A percentile compares a stretch with the other conserved stretches of the same genome.
Conservation (phyloP, 2,797 vertebrate species). For the Arctocebus calabarensis region DNA sequence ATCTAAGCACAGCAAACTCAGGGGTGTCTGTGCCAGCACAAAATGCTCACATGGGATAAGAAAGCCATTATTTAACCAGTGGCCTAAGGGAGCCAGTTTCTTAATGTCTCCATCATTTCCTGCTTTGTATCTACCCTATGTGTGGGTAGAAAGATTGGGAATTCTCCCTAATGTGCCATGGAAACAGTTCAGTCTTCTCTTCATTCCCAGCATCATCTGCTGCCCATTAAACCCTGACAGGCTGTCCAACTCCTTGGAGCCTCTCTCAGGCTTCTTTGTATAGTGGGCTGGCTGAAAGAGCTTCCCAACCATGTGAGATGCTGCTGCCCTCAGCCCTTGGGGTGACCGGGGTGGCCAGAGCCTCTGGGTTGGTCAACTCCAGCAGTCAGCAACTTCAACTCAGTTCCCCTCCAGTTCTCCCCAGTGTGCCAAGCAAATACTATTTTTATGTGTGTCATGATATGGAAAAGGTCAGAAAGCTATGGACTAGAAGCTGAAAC, state of each 20-base stretch:
- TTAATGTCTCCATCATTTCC: constrained; percentile 22
- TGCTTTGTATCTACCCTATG: neutral
- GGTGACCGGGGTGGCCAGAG: neutral
- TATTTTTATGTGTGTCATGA: neutral
- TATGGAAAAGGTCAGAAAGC: neutral
- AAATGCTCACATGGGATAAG: neutral
- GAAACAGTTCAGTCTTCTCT: neutral
- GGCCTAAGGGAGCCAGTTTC: neutral
- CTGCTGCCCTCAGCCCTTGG: neutral
- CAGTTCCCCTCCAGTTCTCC: neutral
- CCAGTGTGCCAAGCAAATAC: neutral
- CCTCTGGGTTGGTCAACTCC: neutral
- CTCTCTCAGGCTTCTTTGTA: neutral
- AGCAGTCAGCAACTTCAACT: constrained; percentile 16
- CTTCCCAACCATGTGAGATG: neutral
- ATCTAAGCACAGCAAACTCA: neutral
- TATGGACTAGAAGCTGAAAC: neutral
- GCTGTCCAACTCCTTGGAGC: constrained; percentile 10
- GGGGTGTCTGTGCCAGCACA: neutral
- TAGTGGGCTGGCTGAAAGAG: neutral
- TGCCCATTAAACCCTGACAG: constrained; percentile 21
- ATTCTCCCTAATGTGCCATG: neutral
- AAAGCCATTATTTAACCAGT: neutral
- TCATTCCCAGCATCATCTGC: constrained; percentile 43
- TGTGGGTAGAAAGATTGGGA: constrained; percentile 29